These are phyloP conservation scores for Sturnus vulgaris DNA, from an alignment of 2,113 vertebrate species.

Conservation along the genomic window DNA sequence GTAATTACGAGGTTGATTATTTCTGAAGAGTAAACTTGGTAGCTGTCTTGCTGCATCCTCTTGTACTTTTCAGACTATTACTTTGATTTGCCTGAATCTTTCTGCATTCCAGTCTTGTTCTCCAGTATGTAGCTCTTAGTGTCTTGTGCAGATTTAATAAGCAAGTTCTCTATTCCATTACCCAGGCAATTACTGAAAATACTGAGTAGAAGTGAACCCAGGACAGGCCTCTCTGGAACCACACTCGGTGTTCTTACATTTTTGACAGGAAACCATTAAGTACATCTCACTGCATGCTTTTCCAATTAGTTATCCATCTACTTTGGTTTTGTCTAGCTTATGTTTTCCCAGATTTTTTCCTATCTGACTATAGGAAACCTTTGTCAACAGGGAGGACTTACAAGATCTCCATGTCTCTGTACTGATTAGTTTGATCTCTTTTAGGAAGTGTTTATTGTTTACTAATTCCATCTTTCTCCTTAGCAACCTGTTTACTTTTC, in stretches of 20 bases:
- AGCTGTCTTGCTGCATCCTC: neutral
- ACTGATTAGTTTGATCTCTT: neutral
- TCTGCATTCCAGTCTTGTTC: neutral
- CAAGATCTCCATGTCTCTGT: neutral
- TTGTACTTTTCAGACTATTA: neutral
- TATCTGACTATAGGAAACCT: neutral
- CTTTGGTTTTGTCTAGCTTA: neutral
- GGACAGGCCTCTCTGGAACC: constrained; percentile 36
- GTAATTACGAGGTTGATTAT: neutral
- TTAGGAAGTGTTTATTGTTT: neutral
- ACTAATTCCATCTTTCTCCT: neutral
- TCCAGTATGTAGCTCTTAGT: neutral
- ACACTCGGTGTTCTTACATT: neutral
- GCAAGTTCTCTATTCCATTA: constrained; percentile 45
- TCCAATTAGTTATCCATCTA: constrained; percentile 15
- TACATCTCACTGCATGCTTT: neutral
- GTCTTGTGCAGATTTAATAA: constrained; percentile 51
- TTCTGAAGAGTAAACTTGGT: neutral
- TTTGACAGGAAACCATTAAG: constrained; percentile 50
- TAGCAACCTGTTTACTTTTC: neutral
- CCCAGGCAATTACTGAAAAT: constrained; percentile 46
- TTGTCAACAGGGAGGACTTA: neutral
- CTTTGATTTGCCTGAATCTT: neutral
- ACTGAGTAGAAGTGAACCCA: constrained; percentile 14
- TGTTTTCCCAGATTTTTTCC: neutral